Conservation (phyloP, 1,140 invertebrate species). For the Lepidostoma basale region DNA sequence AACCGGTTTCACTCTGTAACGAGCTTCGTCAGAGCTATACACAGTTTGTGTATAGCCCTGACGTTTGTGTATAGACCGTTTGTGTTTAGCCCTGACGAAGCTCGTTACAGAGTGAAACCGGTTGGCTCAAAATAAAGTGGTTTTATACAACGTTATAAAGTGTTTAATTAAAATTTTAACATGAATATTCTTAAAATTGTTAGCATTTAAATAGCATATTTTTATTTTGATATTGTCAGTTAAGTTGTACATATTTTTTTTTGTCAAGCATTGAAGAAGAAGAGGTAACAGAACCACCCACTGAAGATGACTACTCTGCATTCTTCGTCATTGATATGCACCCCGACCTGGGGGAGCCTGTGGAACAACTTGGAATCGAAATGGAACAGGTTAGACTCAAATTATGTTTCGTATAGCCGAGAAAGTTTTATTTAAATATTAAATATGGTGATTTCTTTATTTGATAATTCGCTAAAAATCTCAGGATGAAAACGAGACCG, state of each 20-base stretch:
- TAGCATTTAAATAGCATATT: background rate
- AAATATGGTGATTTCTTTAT: constrained; percentile 19
- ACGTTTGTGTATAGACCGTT: no score
- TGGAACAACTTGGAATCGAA: constrained; percentile 73
- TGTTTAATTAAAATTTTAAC: no score
- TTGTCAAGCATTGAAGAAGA: constrained; percentile 25
- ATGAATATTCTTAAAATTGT: background rate
- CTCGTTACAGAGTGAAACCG: no score
- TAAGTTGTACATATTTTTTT: background rate
- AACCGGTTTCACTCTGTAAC: no score
- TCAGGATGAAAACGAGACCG: constrained; percentile 67
- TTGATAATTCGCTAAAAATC: background rate
- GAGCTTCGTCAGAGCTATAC: no score
- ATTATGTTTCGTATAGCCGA: background rate
- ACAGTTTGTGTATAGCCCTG: no score
- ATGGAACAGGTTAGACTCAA: constrained; percentile 61
- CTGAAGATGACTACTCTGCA: constrained; percentile 59
- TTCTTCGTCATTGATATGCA: constrained; percentile 72
- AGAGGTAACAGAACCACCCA: constrained; percentile 25
- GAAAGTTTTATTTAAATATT: no score
- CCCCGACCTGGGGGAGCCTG: constrained; percentile 70
- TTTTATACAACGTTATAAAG: no score
- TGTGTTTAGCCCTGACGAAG: no score
- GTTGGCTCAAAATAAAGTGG: no score
- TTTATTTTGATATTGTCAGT: background rate